Evolutionary conservation across 2,113 vertebrate genomes (phyloP).

Genomic region (Erythrolamprus reginae): DNA sequence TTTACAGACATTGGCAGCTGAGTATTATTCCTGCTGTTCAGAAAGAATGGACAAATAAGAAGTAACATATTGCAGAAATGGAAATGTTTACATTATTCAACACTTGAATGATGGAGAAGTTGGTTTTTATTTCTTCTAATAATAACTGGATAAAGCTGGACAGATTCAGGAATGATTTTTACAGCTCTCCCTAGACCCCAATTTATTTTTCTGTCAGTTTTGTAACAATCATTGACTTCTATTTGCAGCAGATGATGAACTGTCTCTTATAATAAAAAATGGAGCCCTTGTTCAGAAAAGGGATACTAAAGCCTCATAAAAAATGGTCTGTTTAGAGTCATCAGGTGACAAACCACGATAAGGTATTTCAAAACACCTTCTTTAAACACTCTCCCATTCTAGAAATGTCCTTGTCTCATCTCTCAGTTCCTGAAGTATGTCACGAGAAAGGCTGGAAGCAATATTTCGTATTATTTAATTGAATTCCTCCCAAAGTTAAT

Average conservation of each 20-base stretch:
- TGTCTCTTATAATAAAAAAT: background rate
- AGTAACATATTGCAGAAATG: background rate
- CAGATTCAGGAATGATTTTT: background rate
- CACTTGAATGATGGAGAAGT: background rate
- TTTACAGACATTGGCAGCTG: background rate
- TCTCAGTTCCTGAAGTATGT: background rate
- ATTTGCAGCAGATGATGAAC: background rate
- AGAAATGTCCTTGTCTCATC: background rate
- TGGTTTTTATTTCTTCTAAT: background rate
- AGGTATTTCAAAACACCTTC: background rate
- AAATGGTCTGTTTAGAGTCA: background rate
- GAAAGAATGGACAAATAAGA: background rate
- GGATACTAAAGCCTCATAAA: background rate
- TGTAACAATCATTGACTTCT: background rate
- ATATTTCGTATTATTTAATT: background rate
- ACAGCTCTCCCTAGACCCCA: background rate
- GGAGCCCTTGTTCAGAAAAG: background rate
- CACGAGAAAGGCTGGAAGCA: background rate
- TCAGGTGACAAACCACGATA: background rate
- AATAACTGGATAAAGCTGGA: background rate
- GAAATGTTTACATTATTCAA: background rate
- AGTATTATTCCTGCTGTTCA: background rate
- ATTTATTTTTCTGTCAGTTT: background rate
- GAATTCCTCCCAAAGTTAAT: slow-evolving; percentile 9
- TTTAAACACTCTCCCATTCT: background rate